Base-by-base conservation (phyloP, 1,140 invertebrate genomes). In the Phocides pigmalion region DNA sequence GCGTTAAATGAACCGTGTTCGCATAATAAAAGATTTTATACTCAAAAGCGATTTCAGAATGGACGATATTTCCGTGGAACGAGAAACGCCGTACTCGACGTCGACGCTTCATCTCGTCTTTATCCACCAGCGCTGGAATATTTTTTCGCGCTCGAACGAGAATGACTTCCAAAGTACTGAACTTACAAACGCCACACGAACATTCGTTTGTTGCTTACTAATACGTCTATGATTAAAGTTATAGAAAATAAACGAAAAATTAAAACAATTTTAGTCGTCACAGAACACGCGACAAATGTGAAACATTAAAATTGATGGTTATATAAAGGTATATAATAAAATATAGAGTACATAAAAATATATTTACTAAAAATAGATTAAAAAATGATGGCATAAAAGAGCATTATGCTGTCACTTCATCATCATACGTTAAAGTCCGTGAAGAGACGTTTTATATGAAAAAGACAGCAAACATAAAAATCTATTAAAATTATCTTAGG, bases 1-100 rank as follows among this genome's bases (percentile, higher is more conserved):
- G 75, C 77, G 82, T 85, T 86, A 87, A 90, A 89, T 89, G 88
- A 90, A 90, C 84, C 80, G 81, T 88, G 73, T 76, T 85, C 81
- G 81, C 79, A 82, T 87, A 85, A 87, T 87, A 88, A 88, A 88
- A 87, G 87, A 89, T 84, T 88, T 87, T 88, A 84, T 84, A 84
- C 78, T 85, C 69, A 73, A 80, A 84, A 85, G 72, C 78, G 81
- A 86, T 90, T 87, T 82, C 76, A 79, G 72, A 84, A 84, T 73
- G 77, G 76, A 75, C 72, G 71, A 79, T 85, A 85, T 85, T 82
- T 80, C 72, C 72, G 74, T 78, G 67, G 71, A 84, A 79, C 76
- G 70, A 71, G 68, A 68, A 73, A 74, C 42, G 67, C 74, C 66
- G 66, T 68, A 72, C 73, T 78, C 76, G 64, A 79, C 70, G 66